Base-by-base conservation (phyloP, 2,888 invertebrate species). In the Phortica magna region DNA sequence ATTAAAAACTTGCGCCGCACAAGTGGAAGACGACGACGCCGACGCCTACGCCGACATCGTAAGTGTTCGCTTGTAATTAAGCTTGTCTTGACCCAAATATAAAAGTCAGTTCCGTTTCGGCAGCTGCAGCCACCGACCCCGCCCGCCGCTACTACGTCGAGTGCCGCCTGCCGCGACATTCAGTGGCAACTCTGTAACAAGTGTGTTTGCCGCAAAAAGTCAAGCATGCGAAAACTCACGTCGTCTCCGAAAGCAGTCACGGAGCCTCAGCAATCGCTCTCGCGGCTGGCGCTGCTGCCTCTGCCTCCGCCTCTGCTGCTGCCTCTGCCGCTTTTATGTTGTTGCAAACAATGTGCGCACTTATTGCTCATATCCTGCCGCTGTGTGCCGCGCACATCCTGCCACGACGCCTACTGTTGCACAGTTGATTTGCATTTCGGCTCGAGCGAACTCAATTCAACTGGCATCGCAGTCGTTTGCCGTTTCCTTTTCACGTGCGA, bases 341-440 rank as follows among this genome's bases (percentile, higher is more conserved):
- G 42, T 48, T 22, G 22, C 70, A 74, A 74, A 53, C 64, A 74
- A 74, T 74, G 53, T 55, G 70, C 70, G 55, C 70, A 71, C 70
- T 71, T 71, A 71, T 71, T 71, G 70, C 70, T 53, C 70, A 71
- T 55, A 71, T 71, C 70, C 70, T 53, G 55, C 53, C 70, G 42
- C 67, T 14, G 42, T n/a, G 9, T 14, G 48, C 9, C 48, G 61
- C 17, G 61, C 61, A 61, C 9, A 78, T 79, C 74, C 76, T 73
- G 68, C 67, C 76, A 79, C 42, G 65, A 57, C 57, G 74, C 19
- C 80, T 75, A 64, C 74, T 79, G 82, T 81, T 81, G 85, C 82
- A 81, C 88, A 85, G 84, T 83, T 88, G 89, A 85, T 85, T 85
- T 85, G 85, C 89, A 88, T 85, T 85, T 88, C 80, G 81, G 78